A percentile compares a stretch with the other conserved stretches of the same genome.
Evolutionary conservation across 37 sponge, comb jelly and placozoan genomes (phyloP).

Genomic region (Lycopodina hypogea): DNA sequence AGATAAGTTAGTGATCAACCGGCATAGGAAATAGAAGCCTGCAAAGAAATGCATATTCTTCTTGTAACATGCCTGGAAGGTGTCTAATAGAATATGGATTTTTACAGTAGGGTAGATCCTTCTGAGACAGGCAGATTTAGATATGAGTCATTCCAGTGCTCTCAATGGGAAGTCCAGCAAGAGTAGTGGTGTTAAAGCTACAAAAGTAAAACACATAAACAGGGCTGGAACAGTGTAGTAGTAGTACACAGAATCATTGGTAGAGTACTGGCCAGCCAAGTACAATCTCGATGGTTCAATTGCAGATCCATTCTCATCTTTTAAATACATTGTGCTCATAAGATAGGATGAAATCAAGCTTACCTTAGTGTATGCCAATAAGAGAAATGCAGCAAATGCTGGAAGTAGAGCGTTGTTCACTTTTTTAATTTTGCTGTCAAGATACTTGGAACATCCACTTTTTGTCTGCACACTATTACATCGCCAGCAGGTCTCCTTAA

Average conservation of each 20-base stretch:
- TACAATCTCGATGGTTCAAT: neutral
- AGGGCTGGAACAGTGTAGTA: conserved; percentile 16
- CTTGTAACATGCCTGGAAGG: conserved; percentile 55
- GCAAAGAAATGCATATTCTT: conserved; percentile 53
- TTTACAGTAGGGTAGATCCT: conserved; percentile 13
- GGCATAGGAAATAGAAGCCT: conserved; percentile 49
- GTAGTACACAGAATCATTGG: conserved; percentile 7
- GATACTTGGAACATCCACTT: neutral
- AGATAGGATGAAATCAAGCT: conserved; percentile 26
- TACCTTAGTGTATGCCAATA: conserved; percentile 54
- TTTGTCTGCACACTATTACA: neutral
- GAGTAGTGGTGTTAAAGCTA: conserved; percentile 35
- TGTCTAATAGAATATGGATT: conserved; percentile 30
- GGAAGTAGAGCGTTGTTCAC: conserved; percentile 23
- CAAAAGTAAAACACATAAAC: conserved; percentile 25
- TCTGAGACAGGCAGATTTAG: neutral
- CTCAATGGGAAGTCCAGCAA: conserved; percentile 44
- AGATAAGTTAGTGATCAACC: conserved; percentile 17
- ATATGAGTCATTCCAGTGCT: conserved; percentile 14
- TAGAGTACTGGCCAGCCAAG: conserved; percentile 22
- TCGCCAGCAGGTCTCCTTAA: conserved; percentile 18
- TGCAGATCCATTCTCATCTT: neutral
- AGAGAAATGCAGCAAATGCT: conserved; percentile 49
- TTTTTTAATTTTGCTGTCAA: neutral
- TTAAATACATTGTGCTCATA: conserved; percentile 1